Evolutionary conservation across 2,888 invertebrate species (phyloP).

Genomic region (Cephus pygmeus): DNA sequence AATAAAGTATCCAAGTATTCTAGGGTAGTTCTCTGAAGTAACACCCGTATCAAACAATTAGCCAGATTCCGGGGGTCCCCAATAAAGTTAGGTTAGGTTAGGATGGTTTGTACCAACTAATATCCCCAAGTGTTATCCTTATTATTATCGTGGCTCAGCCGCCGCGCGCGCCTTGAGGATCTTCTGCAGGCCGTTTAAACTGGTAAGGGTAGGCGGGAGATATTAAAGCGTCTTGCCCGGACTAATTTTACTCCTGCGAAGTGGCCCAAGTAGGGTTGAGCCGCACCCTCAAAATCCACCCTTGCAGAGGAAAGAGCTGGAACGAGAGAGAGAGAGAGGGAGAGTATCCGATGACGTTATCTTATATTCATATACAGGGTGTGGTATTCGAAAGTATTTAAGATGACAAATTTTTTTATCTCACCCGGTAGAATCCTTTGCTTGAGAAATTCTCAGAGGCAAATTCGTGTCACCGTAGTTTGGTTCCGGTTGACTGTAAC

Average conservation of each 20-base stretch:
- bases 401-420: not conserved
- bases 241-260: constrained; percentile 44
- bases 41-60: constrained; percentile 57
- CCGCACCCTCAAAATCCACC: constrained; percentile 9
- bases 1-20: not conserved
- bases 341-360: not conserved
- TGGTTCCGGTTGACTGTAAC: not conserved
- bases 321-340: not conserved
- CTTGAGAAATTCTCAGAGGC: not conserved
- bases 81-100: constrained; percentile 39
- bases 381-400: not conserved
- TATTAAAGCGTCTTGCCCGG: constrained; percentile 54
- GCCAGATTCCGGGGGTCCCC: constrained; percentile 39
- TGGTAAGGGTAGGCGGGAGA: constrained; percentile 36
- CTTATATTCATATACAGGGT: not conserved
- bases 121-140: constrained; percentile 62
- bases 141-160: constrained; percentile 48
- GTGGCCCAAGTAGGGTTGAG: constrained; percentile 8
- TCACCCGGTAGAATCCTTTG: not conserved
- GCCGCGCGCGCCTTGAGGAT: constrained; percentile 28
- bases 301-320: not conserved
- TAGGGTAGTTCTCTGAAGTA: not conserved
- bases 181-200: not conserved
- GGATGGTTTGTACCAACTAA: constrained; percentile 54
- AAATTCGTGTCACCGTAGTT: not conserved